Evolutionary conservation across 1,140 invertebrate species (phyloP), one percentile per base, ranked within the genome.

Genomic region (Dysdera silvatica): DNA sequence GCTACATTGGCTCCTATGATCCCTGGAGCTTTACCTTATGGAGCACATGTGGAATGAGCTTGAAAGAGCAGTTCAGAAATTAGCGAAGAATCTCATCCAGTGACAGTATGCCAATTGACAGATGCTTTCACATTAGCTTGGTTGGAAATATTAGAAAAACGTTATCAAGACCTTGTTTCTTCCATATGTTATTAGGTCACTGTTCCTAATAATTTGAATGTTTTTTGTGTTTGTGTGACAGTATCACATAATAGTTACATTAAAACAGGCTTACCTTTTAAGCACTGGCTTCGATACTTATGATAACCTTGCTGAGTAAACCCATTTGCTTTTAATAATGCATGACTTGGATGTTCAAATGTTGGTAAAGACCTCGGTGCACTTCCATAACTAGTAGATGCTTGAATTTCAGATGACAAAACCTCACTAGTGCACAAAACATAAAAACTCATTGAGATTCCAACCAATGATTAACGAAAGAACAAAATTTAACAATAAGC

Each of bases 241-340:
- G 24, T 48, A 67, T 68, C 43, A 45, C 7, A 18, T 45, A 20
- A 45, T n/a, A 18, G 18, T 45, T 45, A 18, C 8, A 16, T 18
- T 23, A 33, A 48, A 47, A 28, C 1, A 28, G 18, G 40, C 32
- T 69, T 74, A 89, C 89, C 90, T 85, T 95, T 96, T 3, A 97
- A 79, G 78, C 93, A 96, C 60, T 90, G 82, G 32, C 87, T 87
- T 76, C 91, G 85, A 77, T 94, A 97, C 78, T 95, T 97, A 76
- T 92, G 87, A 77, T 97, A 97, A 2, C 87, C 91, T 77, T 95
- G 89, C 76, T 97, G 95, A 14, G 94, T 95, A 78, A 98, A 99
- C 70, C 93, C 90, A 75, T 97, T 97, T 77, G 98, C 92, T 71
- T 94, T 87, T n/a, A 98, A 83, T 67, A 98, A 79, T 28, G 91